Evolutionary conservation across 2,888 invertebrate species (phyloP).

Genomic region (Agrenia bidenticulata): DNA sequence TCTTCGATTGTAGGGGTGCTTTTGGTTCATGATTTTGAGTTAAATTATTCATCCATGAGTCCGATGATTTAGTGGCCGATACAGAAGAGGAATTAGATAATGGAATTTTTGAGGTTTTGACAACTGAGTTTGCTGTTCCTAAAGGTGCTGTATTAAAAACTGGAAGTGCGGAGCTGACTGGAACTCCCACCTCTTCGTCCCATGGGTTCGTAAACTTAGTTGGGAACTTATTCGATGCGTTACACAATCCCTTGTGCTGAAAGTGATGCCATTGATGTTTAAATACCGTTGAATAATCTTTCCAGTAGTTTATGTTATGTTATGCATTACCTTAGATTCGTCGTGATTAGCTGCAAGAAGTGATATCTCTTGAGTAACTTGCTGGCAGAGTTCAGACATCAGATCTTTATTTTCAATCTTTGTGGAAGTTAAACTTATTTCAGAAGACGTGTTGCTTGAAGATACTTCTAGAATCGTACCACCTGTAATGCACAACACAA

Average conservation of each 20-base stretch:
- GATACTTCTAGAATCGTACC: conserved; percentile 75
- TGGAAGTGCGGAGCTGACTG: conserved; percentile 37
- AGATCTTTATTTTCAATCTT: conserved; percentile 58
- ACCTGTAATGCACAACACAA: conserved; percentile 58
- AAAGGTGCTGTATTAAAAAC: conserved; percentile 43
- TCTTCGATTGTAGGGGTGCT: conserved; percentile 43
- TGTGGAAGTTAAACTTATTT: conserved; percentile 49
- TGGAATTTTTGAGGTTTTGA: conserved; percentile 19
- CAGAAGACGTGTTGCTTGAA: conserved; percentile 54
- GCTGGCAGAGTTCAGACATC: conserved; percentile 75
- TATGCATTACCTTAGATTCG: conserved; percentile 31
- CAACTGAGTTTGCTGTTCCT: conserved; percentile 38
- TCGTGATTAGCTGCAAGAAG: conserved; percentile 69
- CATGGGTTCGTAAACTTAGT: conserved; percentile 52
- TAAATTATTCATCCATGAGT: conserved; percentile 48
- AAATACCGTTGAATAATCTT: no score
- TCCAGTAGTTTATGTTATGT: background rate
- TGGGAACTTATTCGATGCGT: conserved; percentile 31
- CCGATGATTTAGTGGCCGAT: conserved; percentile 26
- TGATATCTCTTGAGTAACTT: conserved; percentile 72
- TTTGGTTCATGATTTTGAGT: conserved; percentile 48
- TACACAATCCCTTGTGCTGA: background rate
- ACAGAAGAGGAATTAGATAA: background rate
- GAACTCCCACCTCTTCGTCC: conserved; percentile 49
- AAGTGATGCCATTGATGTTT: no score